Evolutionary conservation across 2,113 vertebrate species (phyloP).

Genomic region (Ptychochromis oligacanthus): DNA sequence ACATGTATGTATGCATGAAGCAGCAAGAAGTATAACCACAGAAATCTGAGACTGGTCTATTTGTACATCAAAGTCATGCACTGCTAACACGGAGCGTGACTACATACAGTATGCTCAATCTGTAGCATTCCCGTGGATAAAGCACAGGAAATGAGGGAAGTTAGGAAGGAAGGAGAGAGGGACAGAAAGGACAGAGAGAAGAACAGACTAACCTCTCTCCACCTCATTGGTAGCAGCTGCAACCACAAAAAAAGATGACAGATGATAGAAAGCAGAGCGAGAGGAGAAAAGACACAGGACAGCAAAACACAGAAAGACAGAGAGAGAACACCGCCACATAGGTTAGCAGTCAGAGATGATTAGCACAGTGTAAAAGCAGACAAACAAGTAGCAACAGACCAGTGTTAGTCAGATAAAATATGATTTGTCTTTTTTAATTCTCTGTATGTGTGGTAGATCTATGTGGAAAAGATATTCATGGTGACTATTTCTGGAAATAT

Average conservation of each 20-base stretch:
- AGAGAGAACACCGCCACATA: slow-evolving; percentile 68
- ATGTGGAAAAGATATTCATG: neutral
- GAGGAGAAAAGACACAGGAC: slow-evolving; percentile 72
- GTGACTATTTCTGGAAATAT: neutral
- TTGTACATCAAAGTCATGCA: slow-evolving; percentile 50
- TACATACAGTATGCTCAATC: slow-evolving; percentile 17
- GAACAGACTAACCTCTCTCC: slow-evolving; percentile 98
- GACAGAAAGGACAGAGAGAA: slow-evolving; percentile 60
- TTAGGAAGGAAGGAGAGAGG: slow-evolving; percentile 42
- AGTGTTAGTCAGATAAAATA: slow-evolving; percentile 28
- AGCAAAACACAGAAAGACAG: slow-evolving; percentile 62
- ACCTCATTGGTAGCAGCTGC: slow-evolving; percentile 99
- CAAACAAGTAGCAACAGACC: slow-evolving; percentile 52
- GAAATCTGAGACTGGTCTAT: slow-evolving; percentile 10
- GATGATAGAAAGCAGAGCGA: slow-evolving; percentile 77
- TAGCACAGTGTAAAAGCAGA: slow-evolving; percentile 72
- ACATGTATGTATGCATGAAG: slow-evolving; percentile 19
- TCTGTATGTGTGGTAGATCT: neutral
- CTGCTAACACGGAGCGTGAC: slow-evolving; percentile 26
- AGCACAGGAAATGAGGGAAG: slow-evolving; percentile 52
- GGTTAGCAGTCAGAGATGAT: slow-evolving; percentile 76
- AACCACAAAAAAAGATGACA: slow-evolving; percentile 81
- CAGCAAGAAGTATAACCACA: slow-evolving; percentile 25
- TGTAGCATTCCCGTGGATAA: slow-evolving; percentile 28
- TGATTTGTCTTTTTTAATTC: slow-evolving; percentile 2